These are phyloP conservation scores for Ardeotis arabs DNA, from an alignment of 2,113 vertebrate genomes.

Conservation along the genomic window DNA sequence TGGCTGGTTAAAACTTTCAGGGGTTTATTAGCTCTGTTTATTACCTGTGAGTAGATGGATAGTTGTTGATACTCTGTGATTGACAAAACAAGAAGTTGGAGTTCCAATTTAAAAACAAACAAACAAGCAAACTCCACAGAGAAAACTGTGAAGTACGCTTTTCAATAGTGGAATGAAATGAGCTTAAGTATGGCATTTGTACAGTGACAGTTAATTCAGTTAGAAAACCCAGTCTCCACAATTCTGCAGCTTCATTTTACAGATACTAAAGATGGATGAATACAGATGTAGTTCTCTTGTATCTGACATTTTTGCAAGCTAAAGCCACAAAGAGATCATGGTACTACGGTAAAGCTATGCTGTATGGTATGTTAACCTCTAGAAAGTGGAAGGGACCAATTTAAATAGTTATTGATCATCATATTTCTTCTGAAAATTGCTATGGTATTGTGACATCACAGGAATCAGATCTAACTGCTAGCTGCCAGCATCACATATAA, in stretches of 20 bases:
- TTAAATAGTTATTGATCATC: background rate
- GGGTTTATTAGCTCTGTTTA: background rate
- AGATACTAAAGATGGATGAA: background rate
- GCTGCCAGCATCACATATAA: background rate
- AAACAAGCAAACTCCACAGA: no score
- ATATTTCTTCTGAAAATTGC: background rate
- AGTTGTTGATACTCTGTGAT: background rate
- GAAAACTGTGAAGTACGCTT: background rate
- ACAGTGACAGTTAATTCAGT: background rate
- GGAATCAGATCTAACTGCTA: background rate
- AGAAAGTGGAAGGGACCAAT: background rate
- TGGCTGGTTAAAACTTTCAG: background rate
- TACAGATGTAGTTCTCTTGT: background rate
- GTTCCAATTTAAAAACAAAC: background rate
- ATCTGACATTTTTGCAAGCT: background rate
- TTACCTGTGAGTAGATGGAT: background rate
- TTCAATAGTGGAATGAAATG: background rate
- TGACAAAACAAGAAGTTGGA: background rate
- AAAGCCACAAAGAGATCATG: fast-evolving
- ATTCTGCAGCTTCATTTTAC: background rate
- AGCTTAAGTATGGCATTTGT: background rate
- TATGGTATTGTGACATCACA: background rate
- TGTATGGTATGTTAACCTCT: background rate
- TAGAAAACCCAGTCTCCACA: background rate
- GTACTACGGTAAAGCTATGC: background rate